phyloP scores from a whole-genome alignment of 1,140 invertebrate genomes.

The Apis laboriosa region DNA sequence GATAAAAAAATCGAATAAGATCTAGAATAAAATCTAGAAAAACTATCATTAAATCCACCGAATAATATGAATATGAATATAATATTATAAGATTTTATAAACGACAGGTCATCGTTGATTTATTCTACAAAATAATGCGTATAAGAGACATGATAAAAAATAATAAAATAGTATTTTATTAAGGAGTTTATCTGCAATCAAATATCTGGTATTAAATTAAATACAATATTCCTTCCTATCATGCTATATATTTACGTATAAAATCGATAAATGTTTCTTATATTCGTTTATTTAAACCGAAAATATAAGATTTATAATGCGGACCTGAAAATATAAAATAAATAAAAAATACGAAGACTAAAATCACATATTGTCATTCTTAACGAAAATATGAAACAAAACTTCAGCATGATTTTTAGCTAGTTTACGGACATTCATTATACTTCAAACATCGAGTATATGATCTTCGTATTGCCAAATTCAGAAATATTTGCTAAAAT shows the following conservation, averaged over 20 bases:
- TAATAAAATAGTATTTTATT: slow-evolving; percentile 36
- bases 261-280: slow-evolving; percentile 31
- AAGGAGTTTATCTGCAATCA: slow-evolving; percentile 27
- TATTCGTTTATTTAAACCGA: slow-evolving; percentile 30
- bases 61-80: slow-evolving; percentile 14
- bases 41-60: slow-evolving; percentile 1
- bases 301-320: slow-evolving; percentile 19
- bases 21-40: background rate
- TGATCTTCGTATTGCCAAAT: slow-evolving; percentile 52
- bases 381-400: background rate
- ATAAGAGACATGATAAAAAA: slow-evolving; percentile 9
- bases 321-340: slow-evolving; percentile 15
- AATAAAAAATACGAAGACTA: background rate
- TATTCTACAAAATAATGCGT: slow-evolving; percentile 5
- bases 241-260: slow-evolving; percentile 23
- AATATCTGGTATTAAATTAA: slow-evolving; percentile 31
- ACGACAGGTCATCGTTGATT: slow-evolving; percentile 6
- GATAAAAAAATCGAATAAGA: background rate
- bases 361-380: slow-evolving; percentile 24
- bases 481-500: slow-evolving; percentile 48
- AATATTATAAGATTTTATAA: slow-evolving; percentile 8
- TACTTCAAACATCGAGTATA: slow-evolving; percentile 33
- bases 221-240: background rate
- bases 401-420: slow-evolving; percentile 42
- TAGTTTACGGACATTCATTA: slow-evolving; percentile 38